A percentile compares a stretch with the other conserved stretches of the same genome.
phyloP scores from a whole-genome alignment of 2,113 vertebrate species.

The Bos javanicus region DNA sequence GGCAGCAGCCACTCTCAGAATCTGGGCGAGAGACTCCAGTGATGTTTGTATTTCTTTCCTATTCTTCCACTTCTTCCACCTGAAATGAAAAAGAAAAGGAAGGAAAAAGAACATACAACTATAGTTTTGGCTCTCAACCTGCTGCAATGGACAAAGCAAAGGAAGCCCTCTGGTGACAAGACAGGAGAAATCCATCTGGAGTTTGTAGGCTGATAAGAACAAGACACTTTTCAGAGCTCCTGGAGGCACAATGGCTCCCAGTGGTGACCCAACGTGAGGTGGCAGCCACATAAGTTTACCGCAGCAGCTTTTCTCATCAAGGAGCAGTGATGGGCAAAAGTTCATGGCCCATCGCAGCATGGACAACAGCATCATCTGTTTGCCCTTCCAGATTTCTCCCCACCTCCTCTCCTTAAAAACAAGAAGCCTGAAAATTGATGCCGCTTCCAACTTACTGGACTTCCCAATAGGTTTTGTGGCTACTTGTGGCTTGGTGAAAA shows the following conservation, averaged over 20 bases:
- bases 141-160: neutral
- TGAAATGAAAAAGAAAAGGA: no score
- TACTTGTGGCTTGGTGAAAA: neutral
- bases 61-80: no score
- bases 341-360: rapidly evolving
- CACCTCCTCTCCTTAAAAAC: rapidly evolving
- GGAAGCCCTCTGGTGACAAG: no score
- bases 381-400: neutral
- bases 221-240: neutral
- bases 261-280: rapidly evolving
- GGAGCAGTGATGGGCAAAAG: rapidly evolving
- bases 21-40: rapidly evolving
- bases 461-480: neutral
- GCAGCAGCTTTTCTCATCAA: no score
- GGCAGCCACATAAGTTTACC: rapidly evolving
- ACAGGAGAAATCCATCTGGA: no score
- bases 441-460: neutral
- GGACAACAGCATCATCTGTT: neutral
- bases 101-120: rapidly evolving
- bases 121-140: neutral
- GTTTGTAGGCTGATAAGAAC: neutral
- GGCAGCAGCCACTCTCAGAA: neutral
- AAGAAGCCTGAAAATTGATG: rapidly evolving
- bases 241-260: rapidly evolving
- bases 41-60: rapidly evolving